phyloP scores from a whole-genome alignment of 2,888 invertebrate genomes.

The Cosmopolites sordidus region DNA sequence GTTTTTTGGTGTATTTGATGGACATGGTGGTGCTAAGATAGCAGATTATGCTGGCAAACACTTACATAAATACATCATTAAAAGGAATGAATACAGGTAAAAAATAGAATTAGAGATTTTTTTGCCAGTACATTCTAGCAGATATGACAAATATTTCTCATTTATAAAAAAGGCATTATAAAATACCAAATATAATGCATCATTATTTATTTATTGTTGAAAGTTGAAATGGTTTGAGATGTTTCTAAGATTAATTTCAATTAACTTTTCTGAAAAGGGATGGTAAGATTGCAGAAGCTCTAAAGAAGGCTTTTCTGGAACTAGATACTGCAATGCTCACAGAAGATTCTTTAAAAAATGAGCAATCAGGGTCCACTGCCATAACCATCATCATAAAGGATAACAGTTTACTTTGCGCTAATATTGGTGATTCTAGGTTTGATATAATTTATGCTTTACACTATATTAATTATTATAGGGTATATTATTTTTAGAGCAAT shows the following conservation, averaged over 20 bases:
- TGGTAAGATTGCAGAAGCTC: conserved; percentile 78
- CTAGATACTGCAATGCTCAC: conserved; percentile 89
- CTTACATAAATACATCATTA: conserved; percentile 86
- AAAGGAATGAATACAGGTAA: conserved; percentile 68
- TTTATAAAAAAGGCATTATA: too few species aligned
- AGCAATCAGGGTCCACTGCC: conserved; percentile 93
- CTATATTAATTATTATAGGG: not conserved
- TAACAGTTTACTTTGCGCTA: conserved; percentile 21
- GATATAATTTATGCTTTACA: not conserved
- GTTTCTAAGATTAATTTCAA: not conserved
- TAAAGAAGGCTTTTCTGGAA: conserved; percentile 75
- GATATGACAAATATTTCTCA: too few species aligned
- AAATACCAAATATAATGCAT: too few species aligned
- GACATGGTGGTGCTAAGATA: conserved; percentile 72
- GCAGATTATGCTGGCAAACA: conserved; percentile 94
- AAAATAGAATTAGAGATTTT: not conserved
- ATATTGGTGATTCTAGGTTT: conserved; percentile 26
- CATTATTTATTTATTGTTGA: too few species aligned
- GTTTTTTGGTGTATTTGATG: conserved; percentile 97
- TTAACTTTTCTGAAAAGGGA: conserved; percentile 48
- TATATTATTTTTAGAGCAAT: conserved; percentile 61
- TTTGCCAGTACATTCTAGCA: too few species aligned
- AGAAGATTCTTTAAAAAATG: conserved; percentile 83
- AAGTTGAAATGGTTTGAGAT: too few species aligned
- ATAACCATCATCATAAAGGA: conserved; percentile 78